Conservation (phyloP, 2,888 invertebrate species). For the Ormyrus pomaceus region DNA sequence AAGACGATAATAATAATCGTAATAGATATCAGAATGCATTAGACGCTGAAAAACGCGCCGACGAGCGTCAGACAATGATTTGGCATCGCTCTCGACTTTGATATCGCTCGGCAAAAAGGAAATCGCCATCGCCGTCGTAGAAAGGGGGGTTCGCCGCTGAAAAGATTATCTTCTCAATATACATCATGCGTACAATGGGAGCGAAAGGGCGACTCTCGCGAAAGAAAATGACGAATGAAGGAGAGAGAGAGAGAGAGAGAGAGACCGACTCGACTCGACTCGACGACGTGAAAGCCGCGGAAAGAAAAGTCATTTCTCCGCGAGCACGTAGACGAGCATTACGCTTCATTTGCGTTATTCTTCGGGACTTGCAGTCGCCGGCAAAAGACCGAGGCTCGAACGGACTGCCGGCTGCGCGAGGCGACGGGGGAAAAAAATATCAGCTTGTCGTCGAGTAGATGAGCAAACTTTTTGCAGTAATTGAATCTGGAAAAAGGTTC, state of each 20-base stretch:
- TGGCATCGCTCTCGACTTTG: no score
- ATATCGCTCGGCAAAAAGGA: no score
- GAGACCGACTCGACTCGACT: no score
- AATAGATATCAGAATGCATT: no score
- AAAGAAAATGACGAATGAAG: slow-evolving; percentile 52
- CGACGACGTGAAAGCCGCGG: slow-evolving; percentile 17
- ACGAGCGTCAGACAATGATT: no score
- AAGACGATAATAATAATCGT: no score
- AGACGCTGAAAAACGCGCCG: no score
- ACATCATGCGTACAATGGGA: slow-evolving; percentile 46
- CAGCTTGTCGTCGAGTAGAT: neutral
- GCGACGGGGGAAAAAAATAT: neutral
- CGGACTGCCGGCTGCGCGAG: neutral
- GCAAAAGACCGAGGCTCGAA: neutral
- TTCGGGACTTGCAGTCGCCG: neutral
- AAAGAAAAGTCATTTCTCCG: slow-evolving; percentile 52
- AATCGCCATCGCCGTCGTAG: neutral
- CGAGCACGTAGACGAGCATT: slow-evolving; percentile 24
- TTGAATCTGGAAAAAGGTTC: neutral
- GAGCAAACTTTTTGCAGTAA: neutral
- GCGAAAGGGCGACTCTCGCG: neutral
- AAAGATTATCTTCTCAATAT: slow-evolving; percentile 48
- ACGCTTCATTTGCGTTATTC: slow-evolving; percentile 52
- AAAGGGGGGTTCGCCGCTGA: neutral
- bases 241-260: neutral